Conservation (phyloP, 2,797 vertebrate species). For the Sebastes itinus region DNA sequence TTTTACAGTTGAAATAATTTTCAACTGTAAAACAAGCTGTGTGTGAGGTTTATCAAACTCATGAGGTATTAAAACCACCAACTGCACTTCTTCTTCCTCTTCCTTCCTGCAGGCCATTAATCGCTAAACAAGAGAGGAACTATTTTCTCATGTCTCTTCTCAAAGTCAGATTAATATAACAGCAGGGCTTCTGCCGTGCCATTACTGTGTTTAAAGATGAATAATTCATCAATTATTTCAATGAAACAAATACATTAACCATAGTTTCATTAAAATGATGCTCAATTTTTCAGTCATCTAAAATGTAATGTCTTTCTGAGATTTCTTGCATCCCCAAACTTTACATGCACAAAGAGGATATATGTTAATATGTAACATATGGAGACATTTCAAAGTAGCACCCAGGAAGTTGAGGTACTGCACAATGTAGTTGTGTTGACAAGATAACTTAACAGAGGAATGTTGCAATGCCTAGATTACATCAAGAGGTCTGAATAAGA, state of each 20-base stretch:
- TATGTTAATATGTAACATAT: not conserved
- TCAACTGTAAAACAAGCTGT: not conserved
- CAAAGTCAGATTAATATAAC: constrained; percentile 38
- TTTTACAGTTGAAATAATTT: not conserved
- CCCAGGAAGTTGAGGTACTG: not conserved
- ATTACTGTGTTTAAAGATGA: not conserved
- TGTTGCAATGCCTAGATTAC: not conserved
- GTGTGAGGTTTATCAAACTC: not conserved
- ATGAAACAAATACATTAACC: not conserved
- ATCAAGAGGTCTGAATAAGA: not conserved
- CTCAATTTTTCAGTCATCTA: not conserved
- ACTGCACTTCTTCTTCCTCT: not conserved
- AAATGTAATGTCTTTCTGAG: not conserved
- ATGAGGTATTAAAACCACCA: not conserved
- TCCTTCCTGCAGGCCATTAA: not conserved
- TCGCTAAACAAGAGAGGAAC: constrained; percentile 37
- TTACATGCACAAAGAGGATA: not conserved
- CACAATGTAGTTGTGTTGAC: not conserved
- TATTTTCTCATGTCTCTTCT: constrained; percentile 6
- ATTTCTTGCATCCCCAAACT: not conserved
- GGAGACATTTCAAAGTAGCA: not conserved
- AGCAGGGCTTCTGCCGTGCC: constrained; percentile 28
- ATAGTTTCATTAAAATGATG: not conserved
- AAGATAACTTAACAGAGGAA: not conserved
- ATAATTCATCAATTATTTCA: not conserved